Conservation (phyloP, 1,140 invertebrate genomes). For the Zeugodacus cucurbitae region DNA sequence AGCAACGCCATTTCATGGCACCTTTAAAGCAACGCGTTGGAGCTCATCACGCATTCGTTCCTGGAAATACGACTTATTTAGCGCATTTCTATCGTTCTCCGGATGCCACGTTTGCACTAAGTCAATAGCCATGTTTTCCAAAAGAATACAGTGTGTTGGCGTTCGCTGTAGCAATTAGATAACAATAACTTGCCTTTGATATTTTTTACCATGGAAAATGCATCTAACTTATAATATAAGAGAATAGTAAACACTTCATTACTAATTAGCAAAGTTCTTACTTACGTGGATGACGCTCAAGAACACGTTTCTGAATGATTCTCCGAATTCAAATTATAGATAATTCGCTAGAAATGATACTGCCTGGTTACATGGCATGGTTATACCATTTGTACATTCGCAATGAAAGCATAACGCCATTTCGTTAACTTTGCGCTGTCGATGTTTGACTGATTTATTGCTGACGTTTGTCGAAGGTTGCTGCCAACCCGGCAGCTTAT, state of each 20-base stretch:
- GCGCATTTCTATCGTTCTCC: background rate
- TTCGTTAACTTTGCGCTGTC: background rate
- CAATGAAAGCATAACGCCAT: background rate
- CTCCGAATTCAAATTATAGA: too few relatives aligned
- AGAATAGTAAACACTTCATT: too few relatives aligned
- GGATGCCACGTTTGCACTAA: background rate
- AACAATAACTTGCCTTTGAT: background rate
- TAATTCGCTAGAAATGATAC: too few relatives aligned
- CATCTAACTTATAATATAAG: too few relatives aligned
- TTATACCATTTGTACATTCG: too few relatives aligned
- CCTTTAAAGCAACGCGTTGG: background rate
- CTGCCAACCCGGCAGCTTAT: background rate
- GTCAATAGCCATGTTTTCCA: background rate
- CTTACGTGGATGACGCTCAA: too few relatives aligned
- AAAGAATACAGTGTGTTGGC: background rate
- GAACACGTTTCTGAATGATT: too few relatives aligned
- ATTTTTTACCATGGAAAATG: too few relatives aligned
- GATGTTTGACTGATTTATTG: conserved; percentile 9
- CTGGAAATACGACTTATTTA: background rate
- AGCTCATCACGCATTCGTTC: background rate
- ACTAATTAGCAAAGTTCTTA: too few relatives aligned
- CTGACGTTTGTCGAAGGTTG: background rate
- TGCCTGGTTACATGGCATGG: too few relatives aligned
- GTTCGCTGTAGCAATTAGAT: too few relatives aligned
- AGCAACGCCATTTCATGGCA: background rate